Evolutionary conservation across 2,888 invertebrate genomes (phyloP).

Genomic region (Tiliacea citrago): DNA sequence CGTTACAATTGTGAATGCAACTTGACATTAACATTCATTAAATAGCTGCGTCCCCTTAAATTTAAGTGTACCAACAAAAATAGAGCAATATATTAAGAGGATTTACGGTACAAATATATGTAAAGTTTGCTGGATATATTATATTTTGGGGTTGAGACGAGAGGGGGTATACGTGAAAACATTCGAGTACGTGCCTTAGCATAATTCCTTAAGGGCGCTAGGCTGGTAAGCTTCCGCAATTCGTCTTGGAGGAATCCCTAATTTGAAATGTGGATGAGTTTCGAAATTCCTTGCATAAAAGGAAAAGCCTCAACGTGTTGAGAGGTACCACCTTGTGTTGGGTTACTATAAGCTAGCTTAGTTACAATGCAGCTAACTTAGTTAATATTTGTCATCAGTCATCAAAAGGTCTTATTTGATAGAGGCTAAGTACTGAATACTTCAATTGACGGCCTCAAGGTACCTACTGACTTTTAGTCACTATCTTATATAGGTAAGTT

Average conservation of each 20-base stretch:
- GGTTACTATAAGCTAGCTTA: background rate
- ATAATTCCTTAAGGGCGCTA: conserved; percentile 89
- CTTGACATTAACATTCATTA: conserved; percentile 88
- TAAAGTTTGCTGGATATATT: conserved; percentile 91
- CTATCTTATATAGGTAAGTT: too few relatives aligned
- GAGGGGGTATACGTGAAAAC: conserved; percentile 88
- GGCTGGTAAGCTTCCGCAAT: conserved; percentile 87
- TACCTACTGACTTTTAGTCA: too few relatives aligned
- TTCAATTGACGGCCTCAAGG: too few relatives aligned
- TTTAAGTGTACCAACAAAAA: conserved; percentile 88
- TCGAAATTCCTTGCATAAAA: conserved; percentile 80
- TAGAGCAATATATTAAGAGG: conserved; percentile 90
- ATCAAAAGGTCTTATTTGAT: background rate
- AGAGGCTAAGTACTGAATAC: too few relatives aligned
- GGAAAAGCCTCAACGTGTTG: conserved; percentile 29
- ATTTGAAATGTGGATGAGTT: conserved; percentile 89
- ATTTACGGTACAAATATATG: conserved; percentile 91
- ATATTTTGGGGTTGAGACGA: conserved; percentile 89
- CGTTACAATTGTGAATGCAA: conserved; percentile 82
- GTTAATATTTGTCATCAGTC: too few relatives aligned
- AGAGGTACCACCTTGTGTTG: background rate
- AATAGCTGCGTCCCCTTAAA: conserved; percentile 87
- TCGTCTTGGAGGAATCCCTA: conserved; percentile 90
- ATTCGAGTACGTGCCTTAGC: conserved; percentile 89
- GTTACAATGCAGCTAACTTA: background rate